phyloP scores from a whole-genome alignment of 2,888 invertebrate genomes.

The Lasiommata megera region DNA sequence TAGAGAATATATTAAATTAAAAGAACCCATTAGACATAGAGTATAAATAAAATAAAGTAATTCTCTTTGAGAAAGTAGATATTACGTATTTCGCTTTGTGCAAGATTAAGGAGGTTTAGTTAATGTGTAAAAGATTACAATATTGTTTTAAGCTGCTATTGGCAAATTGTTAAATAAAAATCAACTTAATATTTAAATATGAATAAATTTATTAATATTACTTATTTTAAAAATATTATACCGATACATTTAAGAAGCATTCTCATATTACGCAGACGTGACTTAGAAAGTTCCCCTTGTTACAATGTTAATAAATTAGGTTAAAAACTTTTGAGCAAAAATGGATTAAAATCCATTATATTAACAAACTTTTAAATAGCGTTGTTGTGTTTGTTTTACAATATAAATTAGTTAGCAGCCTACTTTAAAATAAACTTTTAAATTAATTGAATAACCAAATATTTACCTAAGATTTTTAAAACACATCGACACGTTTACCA shows the following conservation, averaged over 20 bases:
- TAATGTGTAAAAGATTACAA: background rate
- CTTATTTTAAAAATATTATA: too few relatives aligned
- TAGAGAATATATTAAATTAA: slow-evolving; percentile 24
- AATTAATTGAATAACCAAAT: background rate
- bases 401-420: background rate
- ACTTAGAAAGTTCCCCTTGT: background rate
- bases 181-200: background rate
- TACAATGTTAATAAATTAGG: slow-evolving; percentile 11
- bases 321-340: background rate
- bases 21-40: slow-evolving; percentile 8
- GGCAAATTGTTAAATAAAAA: too few relatives aligned
- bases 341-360: slow-evolving; percentile 10
- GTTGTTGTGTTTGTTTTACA: background rate
- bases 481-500: background rate
- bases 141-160: background rate
- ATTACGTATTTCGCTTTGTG: background rate
- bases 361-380: slow-evolving; percentile 10
- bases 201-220: background rate
- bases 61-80: background rate
- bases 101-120: background rate
- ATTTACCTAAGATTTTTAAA: background rate
- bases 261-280: background rate
- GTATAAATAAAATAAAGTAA: background rate
- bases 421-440: background rate
- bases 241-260: background rate